These are phyloP conservation scores for Corythornis madagascariensis DNA, from an alignment of 2,113 vertebrate genomes.

Conservation along the genomic window DNA sequence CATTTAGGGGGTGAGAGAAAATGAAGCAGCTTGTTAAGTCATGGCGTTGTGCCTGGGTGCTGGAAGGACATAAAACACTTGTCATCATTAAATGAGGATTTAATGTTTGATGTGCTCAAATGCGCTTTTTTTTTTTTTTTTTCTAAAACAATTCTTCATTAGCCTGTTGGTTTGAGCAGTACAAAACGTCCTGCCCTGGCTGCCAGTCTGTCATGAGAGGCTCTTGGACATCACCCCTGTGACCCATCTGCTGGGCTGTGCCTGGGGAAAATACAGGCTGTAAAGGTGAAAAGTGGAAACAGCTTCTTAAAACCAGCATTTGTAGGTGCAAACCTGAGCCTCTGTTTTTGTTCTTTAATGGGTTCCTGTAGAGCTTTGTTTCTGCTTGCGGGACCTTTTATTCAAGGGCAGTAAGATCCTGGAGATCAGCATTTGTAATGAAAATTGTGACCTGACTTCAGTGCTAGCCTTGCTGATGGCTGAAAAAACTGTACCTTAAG, in stretches of 20 bases:
- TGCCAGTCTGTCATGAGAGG: background rate
- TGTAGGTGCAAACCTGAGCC: background rate
- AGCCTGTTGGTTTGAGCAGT: background rate
- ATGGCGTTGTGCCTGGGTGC: background rate
- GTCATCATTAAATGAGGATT: constrained; percentile 23
- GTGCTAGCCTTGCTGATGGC: background rate
- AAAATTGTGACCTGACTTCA: constrained; percentile 31
- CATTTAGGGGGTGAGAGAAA: background rate
- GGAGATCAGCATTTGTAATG: constrained; percentile 11
- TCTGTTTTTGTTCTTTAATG: background rate
- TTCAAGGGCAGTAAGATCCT: background rate
- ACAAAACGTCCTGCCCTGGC: background rate
- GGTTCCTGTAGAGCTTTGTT: background rate
- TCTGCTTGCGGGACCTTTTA: background rate
- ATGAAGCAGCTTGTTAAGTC: background rate
- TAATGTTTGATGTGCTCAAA: background rate
- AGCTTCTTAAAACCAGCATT: background rate
- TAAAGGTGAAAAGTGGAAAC: background rate
- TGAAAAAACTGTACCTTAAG: constrained; percentile 7
- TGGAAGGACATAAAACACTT: background rate
- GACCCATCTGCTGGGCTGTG: background rate
- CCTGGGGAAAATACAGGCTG: background rate
- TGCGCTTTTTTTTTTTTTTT: constrained; percentile 2
- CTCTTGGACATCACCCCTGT: background rate
- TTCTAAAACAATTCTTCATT: constrained; percentile 33